Percentiles rank a stretch among this genome's conserved stretches.
phyloP scores from a whole-genome alignment of 2,113 vertebrate genomes.

The Chaetura pelagica region DNA sequence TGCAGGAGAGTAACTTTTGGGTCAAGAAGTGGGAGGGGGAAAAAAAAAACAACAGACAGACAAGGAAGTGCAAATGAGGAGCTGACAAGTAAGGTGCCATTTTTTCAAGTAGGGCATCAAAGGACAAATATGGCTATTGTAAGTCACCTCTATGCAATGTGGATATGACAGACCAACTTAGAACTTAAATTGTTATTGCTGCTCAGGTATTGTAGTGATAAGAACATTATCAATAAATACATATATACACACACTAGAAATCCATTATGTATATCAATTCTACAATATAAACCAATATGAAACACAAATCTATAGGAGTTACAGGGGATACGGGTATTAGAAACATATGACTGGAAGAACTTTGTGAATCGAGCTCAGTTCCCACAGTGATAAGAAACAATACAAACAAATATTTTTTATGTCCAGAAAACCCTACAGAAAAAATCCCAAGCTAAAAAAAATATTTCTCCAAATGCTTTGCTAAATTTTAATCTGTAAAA shows the following conservation, averaged over 20 bases:
- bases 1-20: background rate
- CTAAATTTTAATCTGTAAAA: background rate
- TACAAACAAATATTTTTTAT: background rate
- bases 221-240: background rate
- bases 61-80: background rate
- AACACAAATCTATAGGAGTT: slow-evolving; percentile 60
- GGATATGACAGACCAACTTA: background rate
- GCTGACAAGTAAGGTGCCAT: background rate
- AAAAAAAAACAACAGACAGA: background rate
- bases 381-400: background rate
- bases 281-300: background rate
- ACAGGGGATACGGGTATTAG: background rate
- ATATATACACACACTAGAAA: background rate
- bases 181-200: background rate
- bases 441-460: background rate
- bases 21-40: background rate
- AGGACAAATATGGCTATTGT: background rate
- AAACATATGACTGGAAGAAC: background rate
- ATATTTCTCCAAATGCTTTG: background rate
- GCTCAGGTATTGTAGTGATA: background rate
- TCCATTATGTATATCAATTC: slow-evolving; percentile 29
- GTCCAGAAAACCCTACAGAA: background rate
- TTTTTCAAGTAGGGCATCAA: background rate
- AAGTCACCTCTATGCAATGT: fast-evolving
- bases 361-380: background rate